Evolutionary conservation across 2,797 vertebrate species (phyloP).

Genomic region (Denticeps clupeoides): DNA sequence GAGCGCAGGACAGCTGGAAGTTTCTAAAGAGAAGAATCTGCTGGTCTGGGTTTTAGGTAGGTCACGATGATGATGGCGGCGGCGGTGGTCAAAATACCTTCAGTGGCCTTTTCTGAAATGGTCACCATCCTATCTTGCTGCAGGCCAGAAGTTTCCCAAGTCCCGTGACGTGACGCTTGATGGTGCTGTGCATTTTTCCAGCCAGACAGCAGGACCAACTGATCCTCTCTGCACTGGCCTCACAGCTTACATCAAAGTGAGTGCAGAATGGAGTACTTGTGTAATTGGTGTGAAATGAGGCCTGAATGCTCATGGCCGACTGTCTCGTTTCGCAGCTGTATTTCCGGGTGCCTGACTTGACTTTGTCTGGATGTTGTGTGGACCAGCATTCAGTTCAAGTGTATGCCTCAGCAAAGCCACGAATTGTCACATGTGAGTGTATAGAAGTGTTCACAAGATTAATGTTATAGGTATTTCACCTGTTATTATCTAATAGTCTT

Average conservation of each 20-base stretch:
- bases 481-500: no score
- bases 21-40: conserved; percentile 79
- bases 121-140: conserved; percentile 2
- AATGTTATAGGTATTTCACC: no score
- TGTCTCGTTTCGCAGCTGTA: conserved; percentile 62
- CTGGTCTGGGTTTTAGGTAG: conserved; percentile 78
- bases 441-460: background rate
- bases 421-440: conserved; percentile 74
- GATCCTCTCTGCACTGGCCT: conserved; percentile 75
- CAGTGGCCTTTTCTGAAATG: background rate
- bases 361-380: conserved; percentile 82
- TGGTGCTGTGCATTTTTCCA: conserved; percentile 69
- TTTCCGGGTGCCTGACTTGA: conserved; percentile 85
- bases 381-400: conserved; percentile 93
- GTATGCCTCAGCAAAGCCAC: conserved; percentile 78
- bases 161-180: conserved; percentile 78
- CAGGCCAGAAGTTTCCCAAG: conserved; percentile 91
- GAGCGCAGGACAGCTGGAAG: conserved; percentile 78
- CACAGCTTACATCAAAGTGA: conserved; percentile 85
- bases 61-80: background rate
- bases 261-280: conserved; percentile 6
- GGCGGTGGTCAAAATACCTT: background rate
- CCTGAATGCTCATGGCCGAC: no score
- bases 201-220: conserved; percentile 52
- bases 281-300: no score